phyloP scores from a whole-genome alignment of 2,797 vertebrate species.

The Myotis pilosus region DNA sequence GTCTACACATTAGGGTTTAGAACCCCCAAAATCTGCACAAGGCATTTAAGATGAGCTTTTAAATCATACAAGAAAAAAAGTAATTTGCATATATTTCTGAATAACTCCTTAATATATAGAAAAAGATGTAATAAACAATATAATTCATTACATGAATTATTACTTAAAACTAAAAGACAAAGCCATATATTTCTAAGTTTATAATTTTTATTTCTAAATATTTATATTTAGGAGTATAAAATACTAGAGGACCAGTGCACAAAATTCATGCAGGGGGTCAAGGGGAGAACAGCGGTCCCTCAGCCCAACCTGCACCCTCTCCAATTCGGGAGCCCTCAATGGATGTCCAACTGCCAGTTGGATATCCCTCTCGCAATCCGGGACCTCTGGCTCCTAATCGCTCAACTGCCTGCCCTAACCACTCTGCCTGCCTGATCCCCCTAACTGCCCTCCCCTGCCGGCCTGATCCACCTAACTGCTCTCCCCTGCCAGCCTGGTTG shows the following conservation, averaged over 20 bases:
- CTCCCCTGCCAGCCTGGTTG: too few species aligned
- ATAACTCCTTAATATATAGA: slow-evolving; percentile 8
- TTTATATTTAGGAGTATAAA: slow-evolving; percentile 41
- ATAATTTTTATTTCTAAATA: slow-evolving; percentile 44
- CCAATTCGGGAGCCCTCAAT: too few species aligned
- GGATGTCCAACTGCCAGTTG: too few species aligned
- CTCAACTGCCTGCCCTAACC: too few species aligned
- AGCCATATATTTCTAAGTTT: neutral
- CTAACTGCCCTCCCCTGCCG: too few species aligned
- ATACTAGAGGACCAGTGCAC: neutral
- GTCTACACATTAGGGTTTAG: neutral
- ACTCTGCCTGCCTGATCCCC: too few species aligned
- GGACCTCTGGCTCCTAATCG: too few species aligned
- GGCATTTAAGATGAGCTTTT: slow-evolving; percentile 44
- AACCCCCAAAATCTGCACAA: slow-evolving; percentile 36
- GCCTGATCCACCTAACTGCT: too few species aligned
- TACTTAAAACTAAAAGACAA: slow-evolving; percentile 7
- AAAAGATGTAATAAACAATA: slow-evolving; percentile 1
- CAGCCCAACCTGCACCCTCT: too few species aligned
- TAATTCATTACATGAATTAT: neutral
- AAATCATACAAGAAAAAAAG: slow-evolving; percentile 27
- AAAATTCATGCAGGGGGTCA: too few species aligned
- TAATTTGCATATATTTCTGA: neutral
- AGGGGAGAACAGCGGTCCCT: too few species aligned
- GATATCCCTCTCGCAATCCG: too few species aligned